These are phyloP conservation scores for Scophthalmus maximus DNA, from an alignment of 2,113 vertebrate genomes.

Conservation along the genomic window DNA sequence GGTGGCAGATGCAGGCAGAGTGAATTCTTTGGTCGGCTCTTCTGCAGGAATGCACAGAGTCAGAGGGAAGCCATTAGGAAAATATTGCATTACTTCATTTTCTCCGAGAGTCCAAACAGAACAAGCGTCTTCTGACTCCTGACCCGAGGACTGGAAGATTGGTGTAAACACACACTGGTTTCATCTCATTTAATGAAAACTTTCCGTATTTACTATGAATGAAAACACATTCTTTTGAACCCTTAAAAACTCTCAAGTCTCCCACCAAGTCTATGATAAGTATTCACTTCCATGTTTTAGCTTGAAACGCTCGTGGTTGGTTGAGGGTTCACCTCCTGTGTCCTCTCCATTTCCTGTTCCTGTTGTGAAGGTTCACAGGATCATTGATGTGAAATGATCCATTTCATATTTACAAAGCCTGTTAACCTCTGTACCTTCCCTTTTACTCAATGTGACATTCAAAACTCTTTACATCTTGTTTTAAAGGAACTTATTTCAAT, in stretches of 20 bases:
- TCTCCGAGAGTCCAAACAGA: slow-evolving; percentile 41
- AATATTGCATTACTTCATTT: slow-evolving; percentile 56
- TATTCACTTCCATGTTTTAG: neutral
- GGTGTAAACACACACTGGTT: slow-evolving; percentile 19
- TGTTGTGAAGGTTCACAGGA: too few relatives aligned
- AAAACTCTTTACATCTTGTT: too few relatives aligned
- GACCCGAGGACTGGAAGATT: slow-evolving; percentile 47
- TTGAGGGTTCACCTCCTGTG: too few relatives aligned
- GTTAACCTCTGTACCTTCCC: too few relatives aligned
- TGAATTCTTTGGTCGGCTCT: slow-evolving; percentile 88
- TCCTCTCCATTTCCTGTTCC: too few relatives aligned
- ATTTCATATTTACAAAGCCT: too few relatives aligned
- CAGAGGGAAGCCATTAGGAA: slow-evolving; percentile 67
- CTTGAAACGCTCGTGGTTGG: neutral
- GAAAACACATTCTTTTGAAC: slow-evolving; percentile 40
- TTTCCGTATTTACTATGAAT: slow-evolving; percentile 33
- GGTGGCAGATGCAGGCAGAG: slow-evolving; percentile 86
- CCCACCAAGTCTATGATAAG: neutral
- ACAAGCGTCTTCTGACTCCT: slow-evolving; percentile 27
- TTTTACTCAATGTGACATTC: too few relatives aligned
- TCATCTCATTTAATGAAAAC: slow-evolving; percentile 48
- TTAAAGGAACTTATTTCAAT: too few relatives aligned
- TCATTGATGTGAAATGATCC: too few relatives aligned
- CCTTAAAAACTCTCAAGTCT: neutral
- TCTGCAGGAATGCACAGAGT: slow-evolving; percentile 79